Evolutionary conservation across 2,113 vertebrate genomes (phyloP), one percentile per base, ranked within the genome.

Genomic region (Callionymus lyra): DNA sequence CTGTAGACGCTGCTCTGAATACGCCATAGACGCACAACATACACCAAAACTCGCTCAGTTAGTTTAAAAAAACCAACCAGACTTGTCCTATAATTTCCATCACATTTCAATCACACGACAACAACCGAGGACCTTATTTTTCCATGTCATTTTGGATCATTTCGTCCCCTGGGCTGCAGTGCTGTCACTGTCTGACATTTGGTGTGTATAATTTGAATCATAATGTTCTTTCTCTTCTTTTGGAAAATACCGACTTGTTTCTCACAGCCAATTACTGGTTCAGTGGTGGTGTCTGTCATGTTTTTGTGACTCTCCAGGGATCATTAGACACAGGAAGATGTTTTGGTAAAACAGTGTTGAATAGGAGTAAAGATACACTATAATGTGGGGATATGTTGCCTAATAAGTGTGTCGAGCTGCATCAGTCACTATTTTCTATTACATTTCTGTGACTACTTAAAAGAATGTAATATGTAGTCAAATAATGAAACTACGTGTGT

Each of bases 141-240:
- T 54, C 17, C 41, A 51, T 43, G 59, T 55, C 59, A 19, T 49
- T 47, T 51, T 62, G 61, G 71, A 61, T 55, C 8, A 27, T 27
- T 27, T 5, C 21, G 4, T 4, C 21, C 4, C 4, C 21, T 8
- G 21, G 21, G 21, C 21, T 8, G 21, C 8, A 27, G 21, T 27
- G 21, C 21, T 27, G 4, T 27, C 8, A 27, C 4, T 27, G 21
- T 27, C 4, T 27, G 21, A 27, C 21, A 5, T 27, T 47, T 37
- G 45, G 9, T 35, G 43, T 35, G 57, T 38, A 54, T 68, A 31
- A 68, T 79, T 66, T 79, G 50, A 79, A 68, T 65, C 75, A 74
- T 70, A 71, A 78, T 60, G 54, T 47, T 44, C 54, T 49, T 33
- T 72, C 33, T 57, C 52, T 38, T 16, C 43, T 6, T 46, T 49